These are phyloP conservation scores for Thymelicus sylvestris DNA, from an alignment of 2,888 invertebrate species.

Conservation along the genomic window DNA sequence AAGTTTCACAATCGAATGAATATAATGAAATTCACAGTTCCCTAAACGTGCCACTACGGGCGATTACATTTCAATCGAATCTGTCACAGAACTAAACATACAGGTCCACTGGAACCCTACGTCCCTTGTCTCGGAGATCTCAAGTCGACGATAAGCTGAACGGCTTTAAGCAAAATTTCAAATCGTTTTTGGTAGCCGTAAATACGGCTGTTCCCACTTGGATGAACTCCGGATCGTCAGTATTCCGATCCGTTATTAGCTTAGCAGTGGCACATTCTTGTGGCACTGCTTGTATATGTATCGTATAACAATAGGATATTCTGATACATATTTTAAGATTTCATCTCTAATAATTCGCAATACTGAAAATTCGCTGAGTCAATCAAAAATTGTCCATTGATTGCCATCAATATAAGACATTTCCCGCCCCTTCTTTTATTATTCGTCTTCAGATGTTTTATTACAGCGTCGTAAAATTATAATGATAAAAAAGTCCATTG, in stretches of 20 bases:
- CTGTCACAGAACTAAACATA: neutral
- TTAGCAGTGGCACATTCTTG: no score
- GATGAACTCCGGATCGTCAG: no score
- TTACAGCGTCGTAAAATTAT: conserved; percentile 7
- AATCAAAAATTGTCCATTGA: conserved; percentile 17
- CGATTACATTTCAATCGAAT: neutral
- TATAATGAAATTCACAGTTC: conserved; percentile 3
- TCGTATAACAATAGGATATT: no score
- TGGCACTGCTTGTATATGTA: no score
- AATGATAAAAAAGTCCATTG: neutral
- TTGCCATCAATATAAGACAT: conserved; percentile 1
- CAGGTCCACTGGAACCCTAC: no score
- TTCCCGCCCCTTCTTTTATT: no score
- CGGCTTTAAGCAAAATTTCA: no score
- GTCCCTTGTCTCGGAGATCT: no score
- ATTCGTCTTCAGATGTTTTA: neutral
- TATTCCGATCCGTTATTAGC: no score
- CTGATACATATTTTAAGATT: neutral
- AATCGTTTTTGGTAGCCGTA: no score
- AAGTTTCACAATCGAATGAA: neutral
- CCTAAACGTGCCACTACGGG: neutral
- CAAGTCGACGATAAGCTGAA: no score
- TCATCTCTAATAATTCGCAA: neutral
- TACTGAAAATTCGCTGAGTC: neutral
- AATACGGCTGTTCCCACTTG: no score